These are phyloP conservation scores for Oxytorus armatus DNA, from an alignment of 2,888 invertebrate species.

Conservation along the genomic window DNA sequence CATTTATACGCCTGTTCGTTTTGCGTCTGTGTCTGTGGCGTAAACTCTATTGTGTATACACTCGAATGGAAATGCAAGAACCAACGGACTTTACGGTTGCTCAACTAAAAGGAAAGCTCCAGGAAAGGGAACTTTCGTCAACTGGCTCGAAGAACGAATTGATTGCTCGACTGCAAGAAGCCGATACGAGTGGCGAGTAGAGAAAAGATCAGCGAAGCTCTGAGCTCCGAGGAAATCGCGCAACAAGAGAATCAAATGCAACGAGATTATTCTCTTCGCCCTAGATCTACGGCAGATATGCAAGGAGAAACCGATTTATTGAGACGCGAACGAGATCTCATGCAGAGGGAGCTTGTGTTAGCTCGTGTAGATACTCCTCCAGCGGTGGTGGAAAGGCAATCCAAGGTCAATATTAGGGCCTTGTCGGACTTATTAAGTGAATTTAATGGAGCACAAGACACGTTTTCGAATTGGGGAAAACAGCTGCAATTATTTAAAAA, in stretches of 20 bases:
- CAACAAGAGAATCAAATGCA: background rate
- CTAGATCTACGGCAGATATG: background rate
- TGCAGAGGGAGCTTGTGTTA: conserved; percentile 37
- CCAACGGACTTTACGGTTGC: too few relatives aligned
- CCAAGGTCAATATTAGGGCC: conserved; percentile 14
- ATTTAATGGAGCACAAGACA: conserved; percentile 26
- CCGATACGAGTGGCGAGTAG: too few relatives aligned
- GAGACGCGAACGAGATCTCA: conserved; percentile 33
- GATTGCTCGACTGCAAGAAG: too few relatives aligned
- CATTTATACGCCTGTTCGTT: too few relatives aligned
- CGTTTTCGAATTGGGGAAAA: conserved; percentile 37
- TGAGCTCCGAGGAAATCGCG: too few relatives aligned
- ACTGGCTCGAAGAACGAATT: too few relatives aligned
- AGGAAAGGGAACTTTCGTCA: too few relatives aligned
- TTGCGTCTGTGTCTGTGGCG: too few relatives aligned
- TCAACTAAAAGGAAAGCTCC: too few relatives aligned
- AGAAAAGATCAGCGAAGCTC: too few relatives aligned
- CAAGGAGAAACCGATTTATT: conserved; percentile 28
- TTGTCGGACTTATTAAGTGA: conserved; percentile 29
- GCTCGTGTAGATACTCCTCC: background rate
- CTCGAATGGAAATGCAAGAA: background rate
- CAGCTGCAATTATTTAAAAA: conserved; percentile 30
- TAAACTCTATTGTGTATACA: too few relatives aligned
- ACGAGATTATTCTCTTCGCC: background rate
- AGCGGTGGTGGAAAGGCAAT: background rate